Base-by-base conservation (phyloP, 2,888 invertebrate genomes). In the Himalopsyche japonica region DNA sequence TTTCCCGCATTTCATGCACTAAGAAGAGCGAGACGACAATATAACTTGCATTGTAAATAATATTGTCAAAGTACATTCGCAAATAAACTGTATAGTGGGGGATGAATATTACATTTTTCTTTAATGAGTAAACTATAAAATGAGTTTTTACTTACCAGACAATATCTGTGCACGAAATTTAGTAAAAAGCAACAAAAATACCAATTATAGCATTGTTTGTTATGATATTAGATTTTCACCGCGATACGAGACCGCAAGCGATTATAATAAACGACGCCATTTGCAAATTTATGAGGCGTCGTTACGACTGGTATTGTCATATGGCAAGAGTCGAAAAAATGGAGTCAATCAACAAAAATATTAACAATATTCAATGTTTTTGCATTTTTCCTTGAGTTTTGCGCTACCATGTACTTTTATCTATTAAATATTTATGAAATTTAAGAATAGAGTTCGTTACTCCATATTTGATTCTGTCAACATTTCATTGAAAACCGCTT, bases 21-120 rank as follows among this genome's bases (percentile, higher is more conserved):
- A 88, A 89, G 87, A 88, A 79, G 89, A 92, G 88, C 82, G 90
- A 89, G 90, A 90, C 87, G 81, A 88, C 82, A 32, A 86, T 86
- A 89, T 8, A 80, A 86, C 84, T 24, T 83, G 82, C 84, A 82
- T 82, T 80, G 86, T 86, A 86, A 86, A 86, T 86, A 84, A 84
- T 83, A 79, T 79, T 79, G 34, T 30, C 76, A 32, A 76, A 34
- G 57, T 57, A 76, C 32, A 76, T 76, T 76, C 82, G 79, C 82
- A 79, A 82, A 82, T 82, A 82, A 82, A 82, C 78, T 57, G 34
- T 57, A 57, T 49, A 34, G 82, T 49, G 78, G 82, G 82, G 30
- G 82, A 76, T 76, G 76, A 76, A 76, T 34, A 34, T 57, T 20
- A 57, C 57, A 57, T 57, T 57, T 57, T 57, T 57, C 57, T 57